Percentiles rank a stretch among this genome's conserved stretches.
phyloP scores from a whole-genome alignment of 2,888 invertebrate genomes.

The Abrostola triplasia region DNA sequence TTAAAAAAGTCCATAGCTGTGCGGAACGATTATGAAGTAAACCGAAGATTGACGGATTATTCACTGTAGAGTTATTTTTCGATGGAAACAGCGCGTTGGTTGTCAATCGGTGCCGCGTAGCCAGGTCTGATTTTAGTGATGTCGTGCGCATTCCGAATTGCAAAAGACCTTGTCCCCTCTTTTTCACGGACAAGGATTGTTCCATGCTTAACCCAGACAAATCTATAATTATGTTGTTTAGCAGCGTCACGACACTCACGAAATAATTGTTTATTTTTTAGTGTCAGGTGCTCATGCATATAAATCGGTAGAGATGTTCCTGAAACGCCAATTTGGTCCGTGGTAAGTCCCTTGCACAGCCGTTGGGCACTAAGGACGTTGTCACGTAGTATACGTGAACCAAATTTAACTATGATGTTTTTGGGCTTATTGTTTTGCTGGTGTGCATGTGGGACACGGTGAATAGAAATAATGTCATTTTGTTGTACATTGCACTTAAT shows the following conservation, averaged over 20 bases:
- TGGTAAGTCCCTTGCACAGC: slow-evolving; percentile 3
- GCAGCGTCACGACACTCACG: slow-evolving; percentile 1
- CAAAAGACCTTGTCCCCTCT: background rate
- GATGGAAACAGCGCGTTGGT: no score
- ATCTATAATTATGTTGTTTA: background rate
- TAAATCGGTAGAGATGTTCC: slow-evolving; percentile 1
- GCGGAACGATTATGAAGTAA: no score
- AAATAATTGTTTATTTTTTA: slow-evolving; percentile 3
- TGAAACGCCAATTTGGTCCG: slow-evolving; percentile 6
- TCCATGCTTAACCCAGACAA: slow-evolving; percentile 10
- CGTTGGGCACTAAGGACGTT: slow-evolving; percentile 9
- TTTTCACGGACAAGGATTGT: slow-evolving; percentile 7
- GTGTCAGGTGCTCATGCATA: slow-evolving; percentile 7
- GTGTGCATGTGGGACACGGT: slow-evolving; percentile 9
- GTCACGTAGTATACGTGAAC: slow-evolving; percentile 7
- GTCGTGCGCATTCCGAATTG: background rate
- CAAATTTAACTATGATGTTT: slow-evolving; percentile 11
- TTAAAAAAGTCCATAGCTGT: no score
- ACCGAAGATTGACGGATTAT: no score
- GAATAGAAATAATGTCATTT: background rate
- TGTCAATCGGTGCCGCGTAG: background rate
- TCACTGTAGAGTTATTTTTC: no score
- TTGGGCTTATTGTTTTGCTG: slow-evolving; percentile 5
- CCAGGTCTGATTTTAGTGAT: slow-evolving; percentile 6
- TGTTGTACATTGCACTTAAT: background rate